Evolutionary conservation across 2,888 invertebrate genomes (phyloP), one percentile per base, ranked within the genome.

Genomic region (Coelopa pilipes): DNA sequence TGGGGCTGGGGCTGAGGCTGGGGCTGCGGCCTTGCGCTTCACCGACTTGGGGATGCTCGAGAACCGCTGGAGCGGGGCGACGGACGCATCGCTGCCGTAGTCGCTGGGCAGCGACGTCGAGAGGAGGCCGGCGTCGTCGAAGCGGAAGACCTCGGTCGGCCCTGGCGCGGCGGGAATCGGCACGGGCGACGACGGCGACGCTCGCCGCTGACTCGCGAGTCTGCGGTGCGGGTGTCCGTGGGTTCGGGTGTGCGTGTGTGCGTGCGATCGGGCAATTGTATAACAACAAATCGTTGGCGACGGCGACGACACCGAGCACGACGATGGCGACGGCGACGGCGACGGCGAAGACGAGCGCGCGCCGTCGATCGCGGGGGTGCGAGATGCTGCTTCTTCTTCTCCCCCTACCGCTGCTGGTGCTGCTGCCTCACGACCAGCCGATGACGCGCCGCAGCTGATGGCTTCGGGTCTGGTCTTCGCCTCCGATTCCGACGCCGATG

Each of bases 251-350:
- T 74, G 69, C 7, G 34, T 7, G 17, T 76, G 73, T 66, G 53
- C n/a, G 15, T 57, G 13, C 17, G 77, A 75, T 46, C 76, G 76
- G 77, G 81, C 82, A 80, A 83, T 82, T 81, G 83, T 82, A 83
- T 84, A 85, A 82, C 85, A 86, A 82, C 86, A 86, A 81, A 83
- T 82, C 76, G 81, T 80, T 77, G 85, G 83, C 76, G 86, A 34
- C 34, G 34, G 34, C 34, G 34, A 34, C 34, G 34, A 34, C 34
- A 34, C 2, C 34, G 34, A 5, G n/a, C 53, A n/a, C 24, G 49
- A 24, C 12, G 46, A 12, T 17, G 53, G 17, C 17, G 62, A 21
- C 34, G 34, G 34, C 34, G 34, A 34, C 34, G 34, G 34, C 7
- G 34, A 34, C 34, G 34, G 34, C 24, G 72, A 15, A 10, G 21